Evolutionary conservation across 2,113 vertebrate species (phyloP).

Genomic region (Poicephalus meyeri): DNA sequence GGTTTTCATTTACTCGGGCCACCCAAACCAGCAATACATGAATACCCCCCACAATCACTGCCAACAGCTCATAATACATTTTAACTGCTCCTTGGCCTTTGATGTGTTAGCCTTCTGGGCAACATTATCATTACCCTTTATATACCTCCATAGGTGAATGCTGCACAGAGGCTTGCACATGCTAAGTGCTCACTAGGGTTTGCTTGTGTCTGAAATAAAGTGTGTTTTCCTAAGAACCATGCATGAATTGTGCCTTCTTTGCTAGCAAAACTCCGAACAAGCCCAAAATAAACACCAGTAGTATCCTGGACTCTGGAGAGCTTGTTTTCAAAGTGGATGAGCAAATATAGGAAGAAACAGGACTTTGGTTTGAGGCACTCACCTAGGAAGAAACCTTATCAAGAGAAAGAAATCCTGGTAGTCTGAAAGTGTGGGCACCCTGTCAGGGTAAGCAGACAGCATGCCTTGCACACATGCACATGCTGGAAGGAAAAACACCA

Average conservation of each 20-base stretch:
- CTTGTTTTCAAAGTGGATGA: not conserved
- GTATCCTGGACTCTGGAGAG: not conserved
- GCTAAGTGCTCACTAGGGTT: not conserved
- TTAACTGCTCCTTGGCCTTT: conserved; percentile 63
- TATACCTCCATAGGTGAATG: conserved; percentile 8
- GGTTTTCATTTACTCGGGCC: conserved; percentile 44
- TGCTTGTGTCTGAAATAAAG: not conserved
- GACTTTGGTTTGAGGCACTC: not conserved
- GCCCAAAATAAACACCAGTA: not conserved
- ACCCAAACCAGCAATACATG: not conserved
- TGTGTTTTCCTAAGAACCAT: not conserved
- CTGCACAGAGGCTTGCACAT: not conserved
- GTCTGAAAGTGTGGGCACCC: not conserved
- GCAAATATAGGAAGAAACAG: not conserved
- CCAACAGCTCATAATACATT: conserved; percentile 69
- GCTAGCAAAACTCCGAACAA: not conserved
- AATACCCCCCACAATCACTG: conserved; percentile 63
- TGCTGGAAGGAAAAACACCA: not conserved
- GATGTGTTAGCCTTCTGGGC: conserved; percentile 66
- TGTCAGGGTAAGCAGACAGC: not conserved
- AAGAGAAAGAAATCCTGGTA: not conserved
- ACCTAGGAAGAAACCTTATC: not conserved
- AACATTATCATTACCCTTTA: conserved; percentile 64
- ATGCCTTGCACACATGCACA: not conserved
- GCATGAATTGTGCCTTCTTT: not conserved